A percentile compares a stretch with the other conserved stretches of the same genome.
Evolutionary conservation across 2,797 vertebrate genomes (phyloP).

Genomic region (Protonibea diacanthus): DNA sequence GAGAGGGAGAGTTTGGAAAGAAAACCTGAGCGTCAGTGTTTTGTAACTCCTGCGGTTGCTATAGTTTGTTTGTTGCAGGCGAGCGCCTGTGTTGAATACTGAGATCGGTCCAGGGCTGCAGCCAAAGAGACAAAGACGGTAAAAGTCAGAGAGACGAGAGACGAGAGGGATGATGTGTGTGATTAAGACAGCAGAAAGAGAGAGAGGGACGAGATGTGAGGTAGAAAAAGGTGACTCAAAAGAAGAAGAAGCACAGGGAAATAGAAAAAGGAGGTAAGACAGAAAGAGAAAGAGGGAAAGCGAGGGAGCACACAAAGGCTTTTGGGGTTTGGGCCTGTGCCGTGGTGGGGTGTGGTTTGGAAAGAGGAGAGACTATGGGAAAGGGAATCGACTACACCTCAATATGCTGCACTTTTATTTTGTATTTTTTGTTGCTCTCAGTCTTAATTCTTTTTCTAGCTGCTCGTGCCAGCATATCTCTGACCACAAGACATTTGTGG

Average conservation of each 20-base stretch:
- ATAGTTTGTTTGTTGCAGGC: slow-evolving; percentile 66
- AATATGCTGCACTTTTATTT: slow-evolving; percentile 69
- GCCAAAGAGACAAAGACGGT: slow-evolving; percentile 55
- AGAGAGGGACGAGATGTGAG: slow-evolving; percentile 26
- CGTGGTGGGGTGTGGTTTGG: slow-evolving; percentile 81
- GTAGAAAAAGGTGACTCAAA: slow-evolving; percentile 39
- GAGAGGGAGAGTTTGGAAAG: slow-evolving; percentile 32
- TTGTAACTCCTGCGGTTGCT: slow-evolving; percentile 59
- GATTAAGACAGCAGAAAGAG: slow-evolving; percentile 33
- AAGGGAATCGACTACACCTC: slow-evolving; percentile 69
- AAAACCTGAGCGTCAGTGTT: slow-evolving; percentile 52
- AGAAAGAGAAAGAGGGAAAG: slow-evolving; percentile 63
- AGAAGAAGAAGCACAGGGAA: slow-evolving; percentile 38
- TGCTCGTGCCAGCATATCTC: slow-evolving; percentile 62
- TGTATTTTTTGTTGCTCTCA: slow-evolving; percentile 23
- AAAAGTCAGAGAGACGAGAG: slow-evolving; percentile 44
- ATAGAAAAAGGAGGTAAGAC: slow-evolving; percentile 36
- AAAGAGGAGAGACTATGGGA: slow-evolving; percentile 70
- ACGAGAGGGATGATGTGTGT: slow-evolving; percentile 24
- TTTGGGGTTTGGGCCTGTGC: slow-evolving; percentile 77
- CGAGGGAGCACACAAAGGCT: slow-evolving; percentile 71
- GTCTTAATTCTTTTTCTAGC: slow-evolving; percentile 41
- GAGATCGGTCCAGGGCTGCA: slow-evolving; percentile 59
- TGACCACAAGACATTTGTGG: slow-evolving; percentile 58
- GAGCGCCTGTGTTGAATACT: slow-evolving; percentile 67